Conservation (phyloP, 2,113 vertebrate genomes). For the Cranoglanis bouderius region DNA sequence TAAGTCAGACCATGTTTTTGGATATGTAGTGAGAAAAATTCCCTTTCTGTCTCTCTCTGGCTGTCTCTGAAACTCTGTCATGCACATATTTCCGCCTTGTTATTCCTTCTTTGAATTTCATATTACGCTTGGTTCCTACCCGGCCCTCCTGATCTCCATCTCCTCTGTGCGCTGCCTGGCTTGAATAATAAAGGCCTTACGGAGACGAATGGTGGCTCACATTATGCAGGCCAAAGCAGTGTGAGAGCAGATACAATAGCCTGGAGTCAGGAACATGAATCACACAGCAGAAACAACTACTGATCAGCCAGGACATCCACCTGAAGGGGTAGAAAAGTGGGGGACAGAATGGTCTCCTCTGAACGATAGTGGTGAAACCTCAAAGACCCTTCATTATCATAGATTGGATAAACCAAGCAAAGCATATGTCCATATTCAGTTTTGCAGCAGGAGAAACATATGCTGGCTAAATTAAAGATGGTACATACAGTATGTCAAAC, state of each 20-base stretch:
- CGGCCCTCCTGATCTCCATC: constrained; percentile 8
- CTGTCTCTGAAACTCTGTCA: constrained; percentile 6
- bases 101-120: constrained; percentile 37
- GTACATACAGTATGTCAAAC: background rate
- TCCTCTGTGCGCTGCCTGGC: background rate
- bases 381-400: background rate
- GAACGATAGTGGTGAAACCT: background rate
- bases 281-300: constrained; percentile 52
- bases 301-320: constrained; percentile 25
- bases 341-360: background rate
- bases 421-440: background rate
- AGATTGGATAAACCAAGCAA: background rate
- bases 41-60: background rate
- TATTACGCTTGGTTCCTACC: constrained; percentile 12
- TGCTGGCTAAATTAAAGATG: background rate
- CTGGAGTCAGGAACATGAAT: constrained; percentile 64
- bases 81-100: background rate
- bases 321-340: background rate
- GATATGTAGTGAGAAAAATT: background rate
- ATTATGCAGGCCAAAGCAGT: constrained; percentile 57
- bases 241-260: constrained; percentile 63
- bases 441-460: background rate
- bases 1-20: background rate
- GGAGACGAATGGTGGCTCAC: constrained; percentile 62
- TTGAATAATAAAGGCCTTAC: constrained; percentile 56